Evolutionary conservation across 1,140 invertebrate species (phyloP), one percentile per base, ranked within the genome.

Genomic region (Neomicropteryx cornuta): DNA sequence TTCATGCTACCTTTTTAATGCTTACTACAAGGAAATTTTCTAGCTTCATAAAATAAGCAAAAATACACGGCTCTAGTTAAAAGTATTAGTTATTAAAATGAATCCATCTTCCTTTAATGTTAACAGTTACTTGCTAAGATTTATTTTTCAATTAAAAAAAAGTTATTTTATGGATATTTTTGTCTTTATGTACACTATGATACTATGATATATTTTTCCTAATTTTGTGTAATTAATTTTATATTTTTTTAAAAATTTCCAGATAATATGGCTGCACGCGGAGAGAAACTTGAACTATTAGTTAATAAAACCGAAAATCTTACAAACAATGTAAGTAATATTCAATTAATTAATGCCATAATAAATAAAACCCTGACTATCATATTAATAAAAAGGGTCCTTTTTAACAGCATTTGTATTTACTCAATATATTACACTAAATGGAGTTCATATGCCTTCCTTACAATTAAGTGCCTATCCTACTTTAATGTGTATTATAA

Each of bases 281-380:
- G 90, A 8, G 90, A 95, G 66, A 77, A 79, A 58, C 59, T 96
- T 38, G 88, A 95, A 59, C 62, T 95, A 5, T 71, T 96, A 18
- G 81, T 94, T 4, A 82, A 91, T 55, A 94, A 93, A 70, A 85
- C 91, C 31, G 87, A 93, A 60, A 89, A 89, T 63, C 72, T 96
- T 31, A 83, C 76, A 51, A 77, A 80, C 39, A 83, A 78, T 63
- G 89, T 94, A 75, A 79, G 83, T 79, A 53, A 47, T 43, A 13
- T 11, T 32, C 33, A 22, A n/a, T n/a, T n/a, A n/a, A n/a, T n/a
- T n/a, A n/a, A n/a, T n/a, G n/a, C n/a, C n/a, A 5, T 18, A 35
- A 41, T 38, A 18, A n/a, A 28, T 33, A 38, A 39, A 18, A 20
- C 36, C 18, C 24, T n/a, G n/a, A n/a, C n/a, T n/a, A n/a, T n/a